Base-by-base conservation (phyloP, 2,888 invertebrate species). In the Troglohyphantes excavatus region DNA sequence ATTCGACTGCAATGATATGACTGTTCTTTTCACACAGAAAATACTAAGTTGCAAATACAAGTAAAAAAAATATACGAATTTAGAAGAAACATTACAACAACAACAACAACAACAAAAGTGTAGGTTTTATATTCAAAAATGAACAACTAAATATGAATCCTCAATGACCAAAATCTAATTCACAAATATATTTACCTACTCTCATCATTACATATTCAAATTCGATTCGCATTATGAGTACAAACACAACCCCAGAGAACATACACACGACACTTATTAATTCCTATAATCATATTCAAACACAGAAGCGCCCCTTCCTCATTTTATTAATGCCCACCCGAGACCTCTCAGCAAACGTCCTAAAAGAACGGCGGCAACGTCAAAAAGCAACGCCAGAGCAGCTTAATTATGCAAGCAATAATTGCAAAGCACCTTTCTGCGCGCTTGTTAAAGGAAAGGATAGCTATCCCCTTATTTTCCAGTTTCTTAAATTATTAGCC, bases 401-500 rank as follows among this genome's bases (percentile, higher is more conserved):
- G 53, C n/a, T n/a, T 53, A 53, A 53, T 53, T 53, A 53, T 53
- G 53, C 13, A 53, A 53, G 53, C n/a, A 53, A 53, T 53, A 53
- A 53, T 53, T 53, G 53, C 53, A n/a, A n/a, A 53, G 5, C 53
- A n/a, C 53, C n/a, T n/a, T 53, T 53, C 13, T 53, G 53, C n/a
- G 9, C 7, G 26, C 26, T 17, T 26, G 63, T 59, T 65, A 65
- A 17, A 68, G 17, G 19, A 68, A 23, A 11, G 33, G 17, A 17
- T 29, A 67, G 53, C 5, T 27, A 6, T 21, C 9, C 13, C 33
- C 29, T 21, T 61, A 29, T 61, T 68, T 61, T 59, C 21, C 29
- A 21, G 26, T 75, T 61, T 75, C 33, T n/a, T 7, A 75, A 75
- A 75, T 75, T 75, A 75, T 75, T 75, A 61, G 46, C 53, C 75